A percentile compares a stretch with the other conserved stretches of the same genome.
phyloP scores from a whole-genome alignment of 2,797 vertebrate species.

The Tadarida brasiliensis region DNA sequence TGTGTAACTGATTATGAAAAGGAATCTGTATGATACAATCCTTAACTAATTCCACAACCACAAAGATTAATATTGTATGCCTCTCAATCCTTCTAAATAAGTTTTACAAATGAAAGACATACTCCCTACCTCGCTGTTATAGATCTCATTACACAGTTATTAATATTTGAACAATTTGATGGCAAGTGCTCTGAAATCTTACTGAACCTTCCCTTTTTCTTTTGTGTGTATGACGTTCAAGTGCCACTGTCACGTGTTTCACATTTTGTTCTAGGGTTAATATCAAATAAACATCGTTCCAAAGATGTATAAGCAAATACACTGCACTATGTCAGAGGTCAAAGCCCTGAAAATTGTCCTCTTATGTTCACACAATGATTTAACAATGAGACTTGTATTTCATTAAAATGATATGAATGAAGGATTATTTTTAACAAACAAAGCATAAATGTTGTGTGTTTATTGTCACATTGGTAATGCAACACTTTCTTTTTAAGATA shows the following conservation, averaged over 20 bases:
- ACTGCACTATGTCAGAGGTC: not conserved
- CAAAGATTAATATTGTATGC: not conserved
- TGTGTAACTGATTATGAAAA: not conserved
- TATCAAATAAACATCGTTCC: not conserved
- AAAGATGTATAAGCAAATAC: not conserved
- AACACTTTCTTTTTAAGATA: not conserved
- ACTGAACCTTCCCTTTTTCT: not conserved
- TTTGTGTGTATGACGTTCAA: not conserved
- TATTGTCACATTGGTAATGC: not conserved
- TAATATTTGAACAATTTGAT: constrained; percentile 26
- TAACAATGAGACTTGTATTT: not conserved
- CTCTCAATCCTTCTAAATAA: not conserved
- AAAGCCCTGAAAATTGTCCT: not conserved
- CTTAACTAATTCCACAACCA: not conserved
- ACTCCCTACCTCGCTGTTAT: not conserved
- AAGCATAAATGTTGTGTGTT: not conserved
- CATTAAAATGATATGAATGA: not conserved
- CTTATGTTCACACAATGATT: not conserved
- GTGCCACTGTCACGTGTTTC: not conserved
- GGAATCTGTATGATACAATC: not conserved
- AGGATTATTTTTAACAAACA: not conserved
- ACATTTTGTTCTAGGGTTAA: not conserved
- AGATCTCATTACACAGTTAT: not conserved
- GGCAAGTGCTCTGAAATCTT: not conserved
- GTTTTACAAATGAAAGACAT: not conserved